Base-by-base conservation (phyloP, 2,113 vertebrate genomes). In the Megaceryle maxima region DNA sequence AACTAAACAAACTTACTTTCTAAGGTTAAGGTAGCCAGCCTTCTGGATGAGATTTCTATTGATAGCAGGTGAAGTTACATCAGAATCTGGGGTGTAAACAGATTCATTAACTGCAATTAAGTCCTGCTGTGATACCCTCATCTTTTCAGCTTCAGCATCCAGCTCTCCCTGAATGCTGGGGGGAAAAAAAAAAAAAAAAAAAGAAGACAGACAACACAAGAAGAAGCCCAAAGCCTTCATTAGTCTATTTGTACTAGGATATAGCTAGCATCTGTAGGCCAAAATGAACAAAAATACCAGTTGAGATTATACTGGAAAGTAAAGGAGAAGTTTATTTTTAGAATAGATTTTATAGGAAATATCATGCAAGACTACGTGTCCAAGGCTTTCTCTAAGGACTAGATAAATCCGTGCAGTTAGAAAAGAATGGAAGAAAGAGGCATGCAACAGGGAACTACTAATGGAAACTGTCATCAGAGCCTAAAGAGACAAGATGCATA, bases 31-130 rank as follows among this genome's bases (percentile, higher is more conserved):
- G 98, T 99, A 99, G 62, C 99, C 99, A 31, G 99, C 99, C 97
- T 99, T 99, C 98, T 99, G 99, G 91, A 99, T 98, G 46, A 99
- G 99, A 17, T 98, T 99, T 95, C 99, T 99, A 84, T 99, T 99
- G 97, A 99, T 98, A 35, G 97, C 95, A 16, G 98, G 97, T 19
- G 97, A 93, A 31, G 98, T 96, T 7, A 84, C 96, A 78, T 99
- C 98, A 18, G 96, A 98, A 97, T 99, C 99, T 4, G 99, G 99
- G 31, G 98, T 99, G 62, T 99, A 99, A 90, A 99, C 97, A 0
- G 98, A 97, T 93, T 99, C 99, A 28, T 99, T 99, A 26, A 98
- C 98, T 8, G 99, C 99, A 64, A 99, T 98, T 56, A 99, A 95
- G 60, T 99, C 99, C 83, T 98, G 99, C 96, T 99, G 99, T 56